Base-by-base conservation (phyloP, 2,888 invertebrate genomes). In the Vesta saturnalis region DNA sequence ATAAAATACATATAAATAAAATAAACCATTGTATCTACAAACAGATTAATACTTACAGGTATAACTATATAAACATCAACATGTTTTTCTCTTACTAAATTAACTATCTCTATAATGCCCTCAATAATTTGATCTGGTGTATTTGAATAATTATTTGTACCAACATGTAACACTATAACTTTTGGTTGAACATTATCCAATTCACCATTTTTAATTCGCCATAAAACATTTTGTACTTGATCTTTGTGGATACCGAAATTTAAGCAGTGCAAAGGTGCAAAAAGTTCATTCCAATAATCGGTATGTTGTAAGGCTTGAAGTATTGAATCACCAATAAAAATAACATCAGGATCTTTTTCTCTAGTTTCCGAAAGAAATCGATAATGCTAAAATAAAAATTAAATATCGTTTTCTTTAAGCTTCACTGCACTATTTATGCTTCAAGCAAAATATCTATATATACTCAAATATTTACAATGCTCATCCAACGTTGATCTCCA, bases 181-280 rank as follows among this genome's bases (percentile, higher is more conserved):
- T 95, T 96, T 6, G 96, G 95, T 81, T 92, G 91, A 72, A 96
- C 91, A 85, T 92, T 89, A 81, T 96, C 95, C 77, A 97, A 85
- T 85, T 95, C 95, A 60, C 96, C 96, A 85, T 97, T 94, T 80
- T 90, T 88, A 54, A 96, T 89, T 77, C 97, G 88, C 96, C 96
- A 97, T 43, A 97, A 85, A 12, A 96, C 91, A 87, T 97, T 91
- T 82, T 96, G 93, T 39, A 94, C 94, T 81, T 91, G 89, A 84
- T 97, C 96, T 72, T 91, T 92, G 75, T 94, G 92, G 79, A 96
- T 94, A 77, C 96, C 95, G 85, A 95, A 94, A 84, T 96, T 96
- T 76, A 96, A 89, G 81, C 94, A 93, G 84, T 97, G 96, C 81
- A 97, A 87, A 1, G 96, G 96, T 65, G 93, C 95, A 88, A 96